Conservation (phyloP, 2,888 invertebrate species). For the Chaitophorus viminalis region DNA sequence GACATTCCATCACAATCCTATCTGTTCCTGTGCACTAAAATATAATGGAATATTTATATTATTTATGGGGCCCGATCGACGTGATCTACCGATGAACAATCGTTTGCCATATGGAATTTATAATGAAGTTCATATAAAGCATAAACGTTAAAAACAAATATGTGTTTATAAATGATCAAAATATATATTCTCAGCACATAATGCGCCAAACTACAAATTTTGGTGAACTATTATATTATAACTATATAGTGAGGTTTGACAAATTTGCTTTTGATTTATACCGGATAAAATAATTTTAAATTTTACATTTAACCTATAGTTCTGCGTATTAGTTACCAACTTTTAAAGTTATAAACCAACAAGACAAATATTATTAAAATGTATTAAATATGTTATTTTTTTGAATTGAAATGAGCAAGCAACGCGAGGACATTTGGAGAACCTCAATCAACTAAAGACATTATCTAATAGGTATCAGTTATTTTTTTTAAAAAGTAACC, state of each 20-base stretch:
- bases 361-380: no score
- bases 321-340: no score
- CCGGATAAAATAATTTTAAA: neutral
- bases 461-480: no score
- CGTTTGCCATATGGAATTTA: conserved; percentile 35
- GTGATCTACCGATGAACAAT: conserved; percentile 57
- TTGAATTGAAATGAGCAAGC: no score
- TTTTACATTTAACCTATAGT: no score
- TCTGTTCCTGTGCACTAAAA: conserved; percentile 36
- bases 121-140: conserved; percentile 23
- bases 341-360: no score
- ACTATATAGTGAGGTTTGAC: neutral
- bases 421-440: no score
- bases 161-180: conserved; percentile 10
- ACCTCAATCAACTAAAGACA: no score
- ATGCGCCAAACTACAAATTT: neutral
- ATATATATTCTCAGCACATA: neutral
- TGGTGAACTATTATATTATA: neutral
- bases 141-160: conserved; percentile 34
- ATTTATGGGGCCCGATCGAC: conserved; percentile 56
- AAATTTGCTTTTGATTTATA: neutral
- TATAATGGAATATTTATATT: conserved; percentile 58
- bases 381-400: no score
- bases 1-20: conserved; percentile 60
- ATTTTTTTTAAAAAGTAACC: no score